phyloP scores from a whole-genome alignment of 2,113 vertebrate genomes.

The Atrichornis clamosus region DNA sequence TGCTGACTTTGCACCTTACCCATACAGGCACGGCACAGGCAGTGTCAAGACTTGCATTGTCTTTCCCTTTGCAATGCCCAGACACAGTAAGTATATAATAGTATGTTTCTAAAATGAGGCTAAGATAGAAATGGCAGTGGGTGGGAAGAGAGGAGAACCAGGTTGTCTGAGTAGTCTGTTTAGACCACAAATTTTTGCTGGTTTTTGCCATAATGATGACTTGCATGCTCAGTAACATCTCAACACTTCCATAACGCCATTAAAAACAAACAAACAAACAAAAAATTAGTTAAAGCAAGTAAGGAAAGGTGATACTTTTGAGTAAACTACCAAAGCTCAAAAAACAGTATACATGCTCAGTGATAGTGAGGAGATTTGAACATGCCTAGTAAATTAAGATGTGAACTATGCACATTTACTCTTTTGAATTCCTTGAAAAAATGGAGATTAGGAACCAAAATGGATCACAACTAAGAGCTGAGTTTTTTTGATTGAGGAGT shows the following conservation, averaged over 20 bases:
- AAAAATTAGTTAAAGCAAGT: neutral
- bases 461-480: neutral
- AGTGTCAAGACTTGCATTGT: neutral
- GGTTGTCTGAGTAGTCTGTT: neutral
- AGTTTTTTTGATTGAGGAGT: neutral
- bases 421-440: neutral
- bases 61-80: neutral
- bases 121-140: neutral
- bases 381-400: neutral
- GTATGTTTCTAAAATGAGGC: neutral
- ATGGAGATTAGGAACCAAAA: neutral
- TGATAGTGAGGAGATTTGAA: neutral
- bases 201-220: neutral
- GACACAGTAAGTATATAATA: neutral
- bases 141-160: neutral
- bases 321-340: neutral
- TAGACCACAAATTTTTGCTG: neutral
- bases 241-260: neutral
- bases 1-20: constrained; percentile 6
- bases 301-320: neutral
- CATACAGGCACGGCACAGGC: fast-evolving
- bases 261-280: neutral
- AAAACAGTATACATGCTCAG: neutral
- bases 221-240: neutral
- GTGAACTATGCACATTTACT: neutral